A percentile compares a stretch with the other conserved stretches of the same genome.
phyloP scores from a whole-genome alignment of 1,140 invertebrate genomes.

The Ostrea edulis region DNA sequence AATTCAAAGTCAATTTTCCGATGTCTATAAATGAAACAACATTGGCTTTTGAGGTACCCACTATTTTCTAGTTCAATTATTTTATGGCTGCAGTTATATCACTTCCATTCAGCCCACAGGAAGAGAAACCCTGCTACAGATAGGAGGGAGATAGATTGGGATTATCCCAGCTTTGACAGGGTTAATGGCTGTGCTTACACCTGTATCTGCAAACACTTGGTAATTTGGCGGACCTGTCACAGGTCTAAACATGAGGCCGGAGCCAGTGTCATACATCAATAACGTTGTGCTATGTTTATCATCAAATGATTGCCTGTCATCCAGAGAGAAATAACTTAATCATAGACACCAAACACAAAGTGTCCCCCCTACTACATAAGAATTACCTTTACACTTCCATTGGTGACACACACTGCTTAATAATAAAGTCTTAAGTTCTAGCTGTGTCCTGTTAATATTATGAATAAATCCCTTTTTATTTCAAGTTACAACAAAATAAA shows the following conservation, averaged over 20 bases:
- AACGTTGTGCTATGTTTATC: neutral
- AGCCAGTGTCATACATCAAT: neutral
- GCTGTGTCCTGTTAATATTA: neutral
- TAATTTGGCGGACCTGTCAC: neutral
- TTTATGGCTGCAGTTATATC: too few relatives aligned
- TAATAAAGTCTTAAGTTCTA: neutral
- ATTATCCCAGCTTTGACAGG: neutral
- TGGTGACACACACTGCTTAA: too few relatives aligned
- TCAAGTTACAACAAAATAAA: neutral
- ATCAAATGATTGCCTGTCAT: conserved; percentile 18
- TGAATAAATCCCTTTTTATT: neutral
- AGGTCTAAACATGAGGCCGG: neutral
- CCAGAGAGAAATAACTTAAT: neutral
- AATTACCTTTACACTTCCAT: neutral
- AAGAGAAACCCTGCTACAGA: neutral
- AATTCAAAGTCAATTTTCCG: too few relatives aligned
- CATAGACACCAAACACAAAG: neutral
- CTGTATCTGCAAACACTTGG: conserved; percentile 3
- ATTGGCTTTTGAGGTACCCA: too few relatives aligned
- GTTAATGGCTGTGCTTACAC: conserved; percentile 14
- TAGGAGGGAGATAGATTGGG: neutral
- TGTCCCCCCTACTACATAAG: neutral
- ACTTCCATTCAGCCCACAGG: neutral
- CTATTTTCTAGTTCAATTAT: too few relatives aligned
- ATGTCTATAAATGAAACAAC: too few relatives aligned